Conservation (phyloP, 2,113 vertebrate species). For the Atractosteus spatula region DNA sequence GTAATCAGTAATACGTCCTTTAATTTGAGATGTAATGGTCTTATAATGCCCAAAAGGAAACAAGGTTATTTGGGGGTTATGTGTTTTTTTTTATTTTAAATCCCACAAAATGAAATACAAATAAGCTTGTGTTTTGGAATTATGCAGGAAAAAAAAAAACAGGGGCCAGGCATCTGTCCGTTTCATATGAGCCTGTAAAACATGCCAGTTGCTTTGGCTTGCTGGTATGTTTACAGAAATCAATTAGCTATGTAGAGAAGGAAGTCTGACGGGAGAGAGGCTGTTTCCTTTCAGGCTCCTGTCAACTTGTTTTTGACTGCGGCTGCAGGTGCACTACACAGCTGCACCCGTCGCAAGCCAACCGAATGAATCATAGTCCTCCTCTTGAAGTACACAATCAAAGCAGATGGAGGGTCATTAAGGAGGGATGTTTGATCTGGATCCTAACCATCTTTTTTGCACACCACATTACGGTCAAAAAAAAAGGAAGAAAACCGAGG, state of each 20-base stretch:
- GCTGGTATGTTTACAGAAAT: not conserved
- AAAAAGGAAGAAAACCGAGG: not conserved
- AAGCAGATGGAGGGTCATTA: conserved; percentile 43
- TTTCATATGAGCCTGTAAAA: conserved; percentile 47
- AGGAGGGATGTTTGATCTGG: conserved; percentile 38
- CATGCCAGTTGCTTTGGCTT: conserved; percentile 19
- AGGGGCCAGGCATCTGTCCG: too few relatives aligned
- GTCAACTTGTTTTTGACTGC: conserved; percentile 46
- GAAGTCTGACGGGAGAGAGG: conserved; percentile 28
- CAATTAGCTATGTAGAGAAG: conserved; percentile 8
- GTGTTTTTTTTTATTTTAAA: too few relatives aligned
- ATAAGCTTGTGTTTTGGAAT: too few relatives aligned
- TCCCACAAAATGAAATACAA: too few relatives aligned
- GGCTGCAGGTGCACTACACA: conserved; percentile 67
- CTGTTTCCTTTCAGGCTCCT: conserved; percentile 19
- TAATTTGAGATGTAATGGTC: too few relatives aligned
- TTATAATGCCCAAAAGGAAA: too few relatives aligned
- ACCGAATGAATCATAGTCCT: conserved; percentile 55
- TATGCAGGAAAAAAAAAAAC: too few relatives aligned
- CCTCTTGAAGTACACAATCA: not conserved
- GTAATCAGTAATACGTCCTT: too few relatives aligned
- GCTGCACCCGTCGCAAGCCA: conserved; percentile 59
- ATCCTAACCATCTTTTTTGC: conserved; percentile 8
- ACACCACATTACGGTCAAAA: conserved; percentile 4
- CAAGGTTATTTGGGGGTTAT: too few relatives aligned